Evolutionary conservation across 2,888 invertebrate species (phyloP), one percentile per base, ranked within the genome.

Genomic region (Tiliacea citrago): DNA sequence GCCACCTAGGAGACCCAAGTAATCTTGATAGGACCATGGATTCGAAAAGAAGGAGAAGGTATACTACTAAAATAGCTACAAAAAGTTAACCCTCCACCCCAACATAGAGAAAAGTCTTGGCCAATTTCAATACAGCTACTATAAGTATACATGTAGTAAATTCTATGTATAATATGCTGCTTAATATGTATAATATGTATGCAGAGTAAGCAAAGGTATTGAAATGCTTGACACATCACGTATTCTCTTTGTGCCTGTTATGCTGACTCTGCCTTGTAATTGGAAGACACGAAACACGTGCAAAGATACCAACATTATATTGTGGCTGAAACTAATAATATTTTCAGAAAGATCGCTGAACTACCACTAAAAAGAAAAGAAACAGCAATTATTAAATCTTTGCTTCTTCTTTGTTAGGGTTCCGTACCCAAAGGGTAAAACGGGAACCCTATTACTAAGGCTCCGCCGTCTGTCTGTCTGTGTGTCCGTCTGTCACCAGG

Each of bases 191-290:
- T 61, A 73, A n/a, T 47, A 58, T 49, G 21, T 29, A n/a, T 68
- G 71, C 63, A 39, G 45, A 42, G 24, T 77, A 58, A 47, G 79
- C 62, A 68, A 68, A 49, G 57, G 47, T 80, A 80, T 71, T 75
- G 53, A 71, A 67, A 76, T 71, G 42, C 66, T 60, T 65, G 58
- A 67, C 81, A 72, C 68, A 39, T 74, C 84, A 68, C 73, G 74
- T 81, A 71, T 60, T 60, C 60, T 58, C 45, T 83, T 71, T 70
- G 71, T 53, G 66, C 51, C 39, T 18, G 45, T 47, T 60, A 65
- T 39, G 49, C 65, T 55, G 66, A 67, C 53, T 67, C 21, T 9
- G 47, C 29, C 13, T 57, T 60, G 60, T 73, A 69, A 82, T 78
- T 82, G 73, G 24, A 82, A 82, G 78, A 82, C 62, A 70, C 42